Evolutionary conservation across 2,113 vertebrate genomes (phyloP).

Genomic region (Gavialis gangeticus): DNA sequence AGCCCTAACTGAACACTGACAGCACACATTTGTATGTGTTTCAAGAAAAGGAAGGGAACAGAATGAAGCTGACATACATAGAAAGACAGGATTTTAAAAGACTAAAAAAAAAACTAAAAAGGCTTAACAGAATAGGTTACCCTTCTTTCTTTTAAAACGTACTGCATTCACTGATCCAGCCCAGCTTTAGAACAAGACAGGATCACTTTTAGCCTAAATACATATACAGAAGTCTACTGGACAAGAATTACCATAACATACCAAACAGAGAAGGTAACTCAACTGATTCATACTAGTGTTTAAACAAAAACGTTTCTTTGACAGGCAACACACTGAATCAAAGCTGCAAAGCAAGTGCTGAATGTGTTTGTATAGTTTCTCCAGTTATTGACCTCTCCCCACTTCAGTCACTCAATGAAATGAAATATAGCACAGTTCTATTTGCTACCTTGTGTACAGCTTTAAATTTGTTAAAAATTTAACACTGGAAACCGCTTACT

Average conservation of each 20-base stretch:
- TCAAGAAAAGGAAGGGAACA: neutral
- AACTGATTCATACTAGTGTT: conserved; percentile 47
- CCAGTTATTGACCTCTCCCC: neutral
- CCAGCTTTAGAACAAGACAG: conserved; percentile 20
- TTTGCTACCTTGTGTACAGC: neutral
- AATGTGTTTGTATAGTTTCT: conserved; percentile 7
- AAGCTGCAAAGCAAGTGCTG: conserved; percentile 41
- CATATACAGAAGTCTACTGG: neutral
- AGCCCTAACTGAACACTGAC: neutral
- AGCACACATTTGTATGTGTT: neutral
- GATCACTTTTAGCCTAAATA: conserved; percentile 11
- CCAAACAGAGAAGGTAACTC: conserved; percentile 47
- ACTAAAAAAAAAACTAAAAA: neutral
- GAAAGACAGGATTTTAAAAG: neutral
- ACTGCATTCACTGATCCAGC: neutral
- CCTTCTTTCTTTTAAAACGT: neutral
- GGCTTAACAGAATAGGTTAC: neutral
- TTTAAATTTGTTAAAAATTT: neutral
- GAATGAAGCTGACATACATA: neutral
- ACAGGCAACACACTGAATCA: conserved; percentile 64
- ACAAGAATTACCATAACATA: conserved; percentile 29
- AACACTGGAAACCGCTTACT: neutral
- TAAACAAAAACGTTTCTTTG: conserved; percentile 8
- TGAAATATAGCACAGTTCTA: neutral
- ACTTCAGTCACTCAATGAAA: neutral